A percentile compares a stretch with the other conserved stretches of the same genome.
Evolutionary conservation across 2,113 vertebrate species (phyloP).

Genomic region (Porphyrio hochstetteri): DNA sequence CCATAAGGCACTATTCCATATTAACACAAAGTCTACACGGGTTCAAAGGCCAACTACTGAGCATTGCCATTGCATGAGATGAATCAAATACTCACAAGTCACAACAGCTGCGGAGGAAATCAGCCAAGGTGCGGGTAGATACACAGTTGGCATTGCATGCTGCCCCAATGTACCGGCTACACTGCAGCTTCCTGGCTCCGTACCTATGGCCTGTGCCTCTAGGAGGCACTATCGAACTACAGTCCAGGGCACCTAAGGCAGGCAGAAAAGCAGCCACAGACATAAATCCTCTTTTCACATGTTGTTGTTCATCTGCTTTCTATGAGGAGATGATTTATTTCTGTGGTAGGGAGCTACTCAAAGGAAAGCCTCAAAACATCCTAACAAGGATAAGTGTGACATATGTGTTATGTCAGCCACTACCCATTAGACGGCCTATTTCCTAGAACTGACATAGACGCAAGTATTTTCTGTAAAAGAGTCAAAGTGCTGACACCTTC

Average conservation of each 20-base stretch:
- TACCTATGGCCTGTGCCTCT: not conserved
- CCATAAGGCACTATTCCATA: not conserved
- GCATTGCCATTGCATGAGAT: not conserved
- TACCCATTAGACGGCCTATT: conserved; percentile 28
- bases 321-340: conserved; percentile 61
- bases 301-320: conserved; percentile 50
- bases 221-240: conserved; percentile 61
- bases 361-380: conserved; percentile 66
- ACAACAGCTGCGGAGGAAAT: conserved; percentile 16
- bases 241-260: not conserved
- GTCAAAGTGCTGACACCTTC: conserved; percentile 11
- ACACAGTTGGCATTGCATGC: not conserved
- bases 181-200: not conserved
- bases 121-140: not conserved
- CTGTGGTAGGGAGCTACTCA: conserved; percentile 57
- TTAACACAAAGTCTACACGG: not conserved
- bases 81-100: not conserved
- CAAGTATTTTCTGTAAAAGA: conserved; percentile 39
- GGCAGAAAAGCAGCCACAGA: not conserved
- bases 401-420: conserved; percentile 59
- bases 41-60: conserved; percentile 9
- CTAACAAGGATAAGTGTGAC: conserved; percentile 58
- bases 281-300: conserved; percentile 49
- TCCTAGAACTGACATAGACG: conserved; percentile 60
- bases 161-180: not conserved